A percentile compares a stretch with the other conserved stretches of the same genome.
Evolutionary conservation across 92 coral and sea anemone species (phyloP).

Genomic region (Galaxea fascicularis): DNA sequence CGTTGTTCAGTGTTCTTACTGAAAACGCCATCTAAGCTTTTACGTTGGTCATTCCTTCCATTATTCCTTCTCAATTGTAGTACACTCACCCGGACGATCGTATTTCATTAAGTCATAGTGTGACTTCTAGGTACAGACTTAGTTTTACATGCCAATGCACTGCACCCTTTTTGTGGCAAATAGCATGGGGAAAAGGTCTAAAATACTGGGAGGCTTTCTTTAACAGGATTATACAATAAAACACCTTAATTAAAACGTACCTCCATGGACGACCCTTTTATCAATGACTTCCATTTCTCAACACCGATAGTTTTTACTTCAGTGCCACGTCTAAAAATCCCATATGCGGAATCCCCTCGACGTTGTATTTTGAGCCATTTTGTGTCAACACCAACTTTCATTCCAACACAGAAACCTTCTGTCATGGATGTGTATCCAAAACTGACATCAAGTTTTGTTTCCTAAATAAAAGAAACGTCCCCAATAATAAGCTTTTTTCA

Average conservation of each 20-base stretch:
- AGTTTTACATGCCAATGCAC: too few relatives aligned
- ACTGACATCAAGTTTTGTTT: slow-evolving; percentile 17
- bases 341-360: background rate
- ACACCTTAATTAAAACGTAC: background rate
- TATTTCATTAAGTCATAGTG: too few relatives aligned
- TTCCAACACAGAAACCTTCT: slow-evolving; percentile 41
- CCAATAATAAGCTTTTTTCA: background rate
- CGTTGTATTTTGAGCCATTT: slow-evolving; percentile 24
- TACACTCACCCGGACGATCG: too few relatives aligned
- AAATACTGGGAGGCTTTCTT: too few relatives aligned
- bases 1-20: too few relatives aligned
- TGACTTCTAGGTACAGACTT: too few relatives aligned
- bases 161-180: background rate
- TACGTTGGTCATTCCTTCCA: too few relatives aligned
- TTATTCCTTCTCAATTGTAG: too few relatives aligned
- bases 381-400: slow-evolving; percentile 24
- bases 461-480: background rate
- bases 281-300: slow-evolving; percentile 11
- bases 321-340: background rate
- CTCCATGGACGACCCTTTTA: slow-evolving; percentile 15
- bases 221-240: too few relatives aligned
- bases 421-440: background rate
- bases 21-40: too few relatives aligned
- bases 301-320: background rate
- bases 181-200: too few relatives aligned